Conservation (phyloP, 2,113 vertebrate species). For the Lipotes vexillifer region DNA sequence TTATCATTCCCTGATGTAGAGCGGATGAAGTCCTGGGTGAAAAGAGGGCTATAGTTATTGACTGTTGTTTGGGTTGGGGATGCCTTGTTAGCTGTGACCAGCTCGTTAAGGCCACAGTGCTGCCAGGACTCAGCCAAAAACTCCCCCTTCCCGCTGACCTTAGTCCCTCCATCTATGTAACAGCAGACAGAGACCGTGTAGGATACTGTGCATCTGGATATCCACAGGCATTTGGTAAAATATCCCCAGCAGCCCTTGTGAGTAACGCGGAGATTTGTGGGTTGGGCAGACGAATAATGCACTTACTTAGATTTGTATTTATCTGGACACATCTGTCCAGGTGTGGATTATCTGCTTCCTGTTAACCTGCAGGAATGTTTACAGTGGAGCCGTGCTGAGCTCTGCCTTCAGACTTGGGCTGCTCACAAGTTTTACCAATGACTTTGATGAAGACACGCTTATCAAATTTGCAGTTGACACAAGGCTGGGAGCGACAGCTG, state of each 20-base stretch:
- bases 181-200: not conserved
- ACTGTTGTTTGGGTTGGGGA: not conserved
- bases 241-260: not conserved
- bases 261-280: not conserved
- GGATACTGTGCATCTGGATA: not conserved
- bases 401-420: not conserved
- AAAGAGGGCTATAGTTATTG: not conserved
- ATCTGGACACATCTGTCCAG: not conserved
- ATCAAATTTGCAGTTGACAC: conserved; percentile 39
- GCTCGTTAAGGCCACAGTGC: not conserved
- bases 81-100: not conserved
- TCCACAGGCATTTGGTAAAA: not conserved
- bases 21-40: not conserved
- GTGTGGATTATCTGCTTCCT: not conserved
- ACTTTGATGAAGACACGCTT: conserved; percentile 31
- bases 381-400: not conserved
- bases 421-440: conserved; percentile 25
- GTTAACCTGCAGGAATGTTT: not conserved
- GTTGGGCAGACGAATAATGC: not conserved
- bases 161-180: not conserved
- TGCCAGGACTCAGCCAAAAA: not conserved
- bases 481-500: conserved; percentile 17
- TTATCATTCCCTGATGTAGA: not conserved
- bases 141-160: too few relatives aligned
- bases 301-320: not conserved